A percentile compares a stretch with the other conserved stretches of the same genome.
Evolutionary conservation across 2,888 invertebrate species (phyloP).

Genomic region (Desoria tigrina): DNA sequence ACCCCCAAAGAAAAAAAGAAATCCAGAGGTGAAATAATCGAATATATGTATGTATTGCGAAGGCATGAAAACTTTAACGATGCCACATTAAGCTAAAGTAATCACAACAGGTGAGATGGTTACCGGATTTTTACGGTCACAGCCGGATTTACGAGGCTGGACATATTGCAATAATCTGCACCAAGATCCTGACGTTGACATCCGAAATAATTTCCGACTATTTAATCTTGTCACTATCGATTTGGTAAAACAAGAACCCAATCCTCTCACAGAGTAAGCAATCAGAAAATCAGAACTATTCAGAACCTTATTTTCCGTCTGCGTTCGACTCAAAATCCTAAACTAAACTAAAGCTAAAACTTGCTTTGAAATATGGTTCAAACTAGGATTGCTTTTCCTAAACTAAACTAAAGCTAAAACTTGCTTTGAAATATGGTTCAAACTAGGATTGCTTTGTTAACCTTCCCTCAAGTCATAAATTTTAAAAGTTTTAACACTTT

Average conservation of each 20-base stretch:
- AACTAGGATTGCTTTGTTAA: too few species aligned
- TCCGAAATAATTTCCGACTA: conserved; percentile 29
- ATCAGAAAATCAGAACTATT: neutral
- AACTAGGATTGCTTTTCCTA: too few species aligned
- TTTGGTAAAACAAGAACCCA: conserved; percentile 3
- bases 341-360: too few species aligned
- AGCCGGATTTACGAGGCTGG: conserved; percentile 35
- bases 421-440: too few species aligned
- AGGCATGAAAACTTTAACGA: too few species aligned
- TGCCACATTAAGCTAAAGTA: too few species aligned
- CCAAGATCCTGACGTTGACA: conserved; percentile 41
- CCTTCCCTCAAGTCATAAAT: too few species aligned
- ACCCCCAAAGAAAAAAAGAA: neutral
- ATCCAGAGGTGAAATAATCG: conserved; percentile 9
- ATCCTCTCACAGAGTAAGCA: neutral
- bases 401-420: too few species aligned
- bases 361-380: too few species aligned
- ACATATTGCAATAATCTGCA: conserved; percentile 44
- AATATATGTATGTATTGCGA: too few species aligned
- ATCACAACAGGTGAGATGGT: too few species aligned
- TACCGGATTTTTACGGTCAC: conserved; percentile 40
- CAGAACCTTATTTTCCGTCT: conserved; percentile 13
- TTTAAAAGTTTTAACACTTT: too few species aligned
- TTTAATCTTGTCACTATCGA: conserved; percentile 47
- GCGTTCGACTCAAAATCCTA: neutral